phyloP scores from a whole-genome alignment of 2,797 vertebrate genomes.

The Rhinophrynus dorsalis region DNA sequence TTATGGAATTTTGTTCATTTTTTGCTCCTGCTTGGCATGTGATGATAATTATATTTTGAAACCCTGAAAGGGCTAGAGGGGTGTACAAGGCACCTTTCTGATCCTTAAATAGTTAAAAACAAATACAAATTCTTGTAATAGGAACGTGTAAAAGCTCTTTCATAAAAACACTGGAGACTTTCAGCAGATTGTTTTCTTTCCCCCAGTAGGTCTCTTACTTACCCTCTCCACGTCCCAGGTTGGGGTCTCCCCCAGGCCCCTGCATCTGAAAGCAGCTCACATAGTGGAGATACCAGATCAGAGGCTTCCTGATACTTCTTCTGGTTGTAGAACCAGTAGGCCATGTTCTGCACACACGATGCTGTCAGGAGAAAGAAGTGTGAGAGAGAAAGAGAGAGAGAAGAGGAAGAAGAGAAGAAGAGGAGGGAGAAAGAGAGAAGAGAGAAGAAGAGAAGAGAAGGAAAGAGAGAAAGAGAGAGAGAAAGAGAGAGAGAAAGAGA shows the following conservation, averaged over 20 bases:
- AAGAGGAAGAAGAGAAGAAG: neutral
- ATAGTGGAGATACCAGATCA: constrained; percentile 73
- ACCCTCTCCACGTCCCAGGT: constrained; percentile 77
- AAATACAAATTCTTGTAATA: too few species aligned
- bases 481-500: neutral
- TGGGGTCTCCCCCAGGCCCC: constrained; percentile 57
- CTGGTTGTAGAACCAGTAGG: constrained; percentile 79
- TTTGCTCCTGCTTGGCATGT: too few species aligned
- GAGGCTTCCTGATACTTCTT: constrained; percentile 76
- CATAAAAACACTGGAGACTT: too few species aligned
- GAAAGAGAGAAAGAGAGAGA: neutral
- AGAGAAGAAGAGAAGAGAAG: neutral
- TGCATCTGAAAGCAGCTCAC: constrained; percentile 60
- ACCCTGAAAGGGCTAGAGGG: too few species aligned
- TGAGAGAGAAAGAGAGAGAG: neutral
- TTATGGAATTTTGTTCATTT: too few species aligned
- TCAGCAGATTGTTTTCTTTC: neutral
- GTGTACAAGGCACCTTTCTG: too few species aligned
- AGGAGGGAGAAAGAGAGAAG: neutral
- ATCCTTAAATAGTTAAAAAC: too few species aligned
- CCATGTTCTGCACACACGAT: constrained; percentile 75
- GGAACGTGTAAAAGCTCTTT: too few species aligned
- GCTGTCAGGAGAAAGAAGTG: constrained; percentile 57
- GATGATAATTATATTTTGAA: too few species aligned
- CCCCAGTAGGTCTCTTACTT: too few species aligned